Evolutionary conservation across 2,113 vertebrate genomes (phyloP).

Genomic region (Trematomus loennbergii): DNA sequence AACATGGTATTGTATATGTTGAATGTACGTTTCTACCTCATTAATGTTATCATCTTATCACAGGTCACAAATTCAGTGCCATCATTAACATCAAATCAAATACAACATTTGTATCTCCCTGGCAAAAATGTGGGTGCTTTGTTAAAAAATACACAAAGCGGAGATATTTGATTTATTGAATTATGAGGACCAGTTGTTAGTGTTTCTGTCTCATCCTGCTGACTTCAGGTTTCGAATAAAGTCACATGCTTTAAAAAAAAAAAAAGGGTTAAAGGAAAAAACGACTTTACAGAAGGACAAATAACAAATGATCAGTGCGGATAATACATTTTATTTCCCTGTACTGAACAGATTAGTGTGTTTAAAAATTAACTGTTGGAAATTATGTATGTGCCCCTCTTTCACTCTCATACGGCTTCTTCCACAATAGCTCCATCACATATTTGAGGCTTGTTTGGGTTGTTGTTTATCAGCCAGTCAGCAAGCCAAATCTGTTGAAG

Average conservation of each 20-base stretch:
- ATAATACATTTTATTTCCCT: constrained; percentile 5
- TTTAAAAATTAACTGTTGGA: neutral
- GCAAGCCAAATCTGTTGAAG: constrained; percentile 91
- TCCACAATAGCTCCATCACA: constrained; percentile 50
- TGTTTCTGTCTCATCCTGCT: neutral
- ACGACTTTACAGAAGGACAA: neutral
- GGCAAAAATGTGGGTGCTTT: neutral
- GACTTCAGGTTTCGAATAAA: neutral
- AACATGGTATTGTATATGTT: too few species aligned
- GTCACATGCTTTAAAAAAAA: neutral
- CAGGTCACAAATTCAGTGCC: neutral
- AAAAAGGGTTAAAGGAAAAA: neutral
- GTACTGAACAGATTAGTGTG: neutral
- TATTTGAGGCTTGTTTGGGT: constrained; percentile 89
- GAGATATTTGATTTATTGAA: neutral
- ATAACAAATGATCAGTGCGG: neutral
- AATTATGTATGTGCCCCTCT: neutral
- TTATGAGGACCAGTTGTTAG: neutral
- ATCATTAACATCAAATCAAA: neutral
- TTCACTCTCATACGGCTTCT: constrained; percentile 37
- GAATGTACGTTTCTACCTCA: too few species aligned
- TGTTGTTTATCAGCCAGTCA: constrained; percentile 93
- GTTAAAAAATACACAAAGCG: neutral
- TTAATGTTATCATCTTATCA: neutral
- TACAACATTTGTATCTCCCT: neutral